Percentiles rank a stretch among this genome's conserved stretches.
Evolutionary conservation across 2,888 invertebrate species (phyloP).

Genomic region (Biston betularia): DNA sequence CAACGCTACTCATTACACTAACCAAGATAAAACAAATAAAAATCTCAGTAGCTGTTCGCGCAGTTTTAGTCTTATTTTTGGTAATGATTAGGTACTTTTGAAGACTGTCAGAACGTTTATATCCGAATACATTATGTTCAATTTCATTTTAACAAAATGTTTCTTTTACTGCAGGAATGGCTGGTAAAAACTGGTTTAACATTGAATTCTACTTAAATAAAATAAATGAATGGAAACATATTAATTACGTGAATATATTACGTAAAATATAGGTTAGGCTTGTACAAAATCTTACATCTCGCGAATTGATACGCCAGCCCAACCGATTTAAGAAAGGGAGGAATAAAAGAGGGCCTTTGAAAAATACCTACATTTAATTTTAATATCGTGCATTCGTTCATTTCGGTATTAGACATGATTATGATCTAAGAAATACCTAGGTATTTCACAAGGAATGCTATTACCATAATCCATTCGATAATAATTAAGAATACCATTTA

Average conservation of each 20-base stretch:
- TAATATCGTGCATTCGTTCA: too few species aligned
- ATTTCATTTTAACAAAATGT: background rate
- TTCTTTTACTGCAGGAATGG: too few species aligned
- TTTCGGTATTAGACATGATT: background rate
- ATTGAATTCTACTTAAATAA: too few species aligned
- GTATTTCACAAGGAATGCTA: constrained; percentile 11
- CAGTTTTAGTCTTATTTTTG: background rate
- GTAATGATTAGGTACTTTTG: background rate
- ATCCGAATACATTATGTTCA: background rate
- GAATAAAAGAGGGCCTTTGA: too few species aligned
- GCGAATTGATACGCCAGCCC: background rate
- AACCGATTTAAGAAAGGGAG: too few species aligned
- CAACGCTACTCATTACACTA: background rate
- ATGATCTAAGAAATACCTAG: background rate
- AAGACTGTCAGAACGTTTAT: background rate
- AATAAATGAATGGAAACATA: too few species aligned
- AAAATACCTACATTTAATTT: too few species aligned
- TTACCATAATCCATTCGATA: constrained; percentile 21
- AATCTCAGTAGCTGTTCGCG: background rate
- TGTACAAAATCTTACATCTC: too few species aligned
- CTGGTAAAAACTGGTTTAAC: too few species aligned
- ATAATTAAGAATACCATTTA: constrained; percentile 18
- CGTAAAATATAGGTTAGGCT: too few species aligned
- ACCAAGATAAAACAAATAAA: background rate
- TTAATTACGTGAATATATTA: too few species aligned